Conservation (phyloP, 1,140 invertebrate genomes). For the Proctacanthus coquilletti region DNA sequence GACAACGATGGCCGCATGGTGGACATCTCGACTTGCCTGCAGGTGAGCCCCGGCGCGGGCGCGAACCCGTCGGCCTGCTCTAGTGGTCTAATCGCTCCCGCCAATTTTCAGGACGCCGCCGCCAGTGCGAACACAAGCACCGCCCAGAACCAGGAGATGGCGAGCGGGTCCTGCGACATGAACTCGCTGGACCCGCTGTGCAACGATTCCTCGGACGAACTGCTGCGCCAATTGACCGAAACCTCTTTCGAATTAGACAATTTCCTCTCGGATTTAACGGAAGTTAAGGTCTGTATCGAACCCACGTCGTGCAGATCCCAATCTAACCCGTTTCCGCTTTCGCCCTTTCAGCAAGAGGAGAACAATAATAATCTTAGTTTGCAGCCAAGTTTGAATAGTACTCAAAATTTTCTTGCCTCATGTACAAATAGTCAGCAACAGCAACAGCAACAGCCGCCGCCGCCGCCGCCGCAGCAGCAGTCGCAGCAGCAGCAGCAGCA, state of each 20-base stretch:
- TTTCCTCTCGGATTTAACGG: conserved; percentile 35
- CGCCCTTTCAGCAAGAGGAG: conserved; percentile 25
- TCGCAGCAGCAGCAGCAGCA: neutral
- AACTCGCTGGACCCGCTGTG: conserved; percentile 27
- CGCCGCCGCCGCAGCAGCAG: neutral
- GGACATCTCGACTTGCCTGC: conserved; percentile 70
- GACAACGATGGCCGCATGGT: conserved; percentile 85
- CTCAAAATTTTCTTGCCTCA: conserved; percentile 3
- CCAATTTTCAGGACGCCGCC: conserved; percentile 27
- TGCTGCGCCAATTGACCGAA: conserved; percentile 28
- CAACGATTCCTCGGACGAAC: conserved; percentile 27
- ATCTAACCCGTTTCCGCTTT: neutral
- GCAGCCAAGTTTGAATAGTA: neutral
- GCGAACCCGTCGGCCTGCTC: no score
- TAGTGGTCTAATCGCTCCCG: conserved; percentile 16
- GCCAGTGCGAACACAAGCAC: conserved; percentile 6
- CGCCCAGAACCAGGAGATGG: conserved; percentile 12
- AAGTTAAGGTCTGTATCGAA: conserved; percentile 25
- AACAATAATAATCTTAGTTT: conserved; percentile 21
- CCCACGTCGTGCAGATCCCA: neutral
- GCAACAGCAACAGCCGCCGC: neutral
- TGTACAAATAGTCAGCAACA: neutral
- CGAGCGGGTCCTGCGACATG: conserved; percentile 6
- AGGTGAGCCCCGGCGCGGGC: conserved; percentile 55
- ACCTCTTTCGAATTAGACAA: conserved; percentile 35